phyloP scores from a whole-genome alignment of 2,113 vertebrate species.

The Caloenas nicobarica region DNA sequence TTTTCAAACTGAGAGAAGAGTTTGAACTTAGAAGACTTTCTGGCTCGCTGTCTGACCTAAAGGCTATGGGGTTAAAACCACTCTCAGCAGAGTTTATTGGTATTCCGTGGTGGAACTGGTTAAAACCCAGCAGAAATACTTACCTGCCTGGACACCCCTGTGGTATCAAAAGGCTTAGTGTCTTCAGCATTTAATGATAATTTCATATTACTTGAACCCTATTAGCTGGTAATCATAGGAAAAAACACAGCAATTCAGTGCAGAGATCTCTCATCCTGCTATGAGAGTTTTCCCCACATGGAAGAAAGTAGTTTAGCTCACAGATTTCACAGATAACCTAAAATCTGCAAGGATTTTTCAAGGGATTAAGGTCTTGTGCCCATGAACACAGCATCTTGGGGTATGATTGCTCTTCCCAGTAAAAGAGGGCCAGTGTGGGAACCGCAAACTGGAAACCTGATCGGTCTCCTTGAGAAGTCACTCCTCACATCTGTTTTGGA shows the following conservation, averaged over 20 bases:
- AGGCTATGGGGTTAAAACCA: background rate
- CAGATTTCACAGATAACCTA: background rate
- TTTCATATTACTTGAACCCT: background rate
- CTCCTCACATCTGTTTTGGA: background rate
- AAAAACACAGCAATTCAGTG: background rate
- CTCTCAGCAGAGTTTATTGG: background rate
- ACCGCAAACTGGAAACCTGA: background rate
- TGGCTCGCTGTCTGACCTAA: background rate
- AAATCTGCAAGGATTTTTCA: background rate
- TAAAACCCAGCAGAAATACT: background rate
- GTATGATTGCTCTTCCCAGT: background rate
- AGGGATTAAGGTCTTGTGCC: background rate
- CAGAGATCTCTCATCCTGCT: background rate
- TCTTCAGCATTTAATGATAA: background rate
- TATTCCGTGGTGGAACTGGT: background rate
- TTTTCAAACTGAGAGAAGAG: background rate
- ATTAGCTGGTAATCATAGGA: background rate
- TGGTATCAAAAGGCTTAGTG: background rate
- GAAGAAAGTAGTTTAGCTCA: background rate
- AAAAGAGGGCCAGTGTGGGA: background rate
- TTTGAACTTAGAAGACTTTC: background rate
- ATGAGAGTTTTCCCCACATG: fast-evolving
- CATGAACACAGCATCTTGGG: fast-evolving
- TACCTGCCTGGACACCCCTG: background rate
- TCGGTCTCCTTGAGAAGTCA: background rate